Evolutionary conservation across 2,888 invertebrate species (phyloP).

Genomic region (Steinernema carpocapsae): DNA sequence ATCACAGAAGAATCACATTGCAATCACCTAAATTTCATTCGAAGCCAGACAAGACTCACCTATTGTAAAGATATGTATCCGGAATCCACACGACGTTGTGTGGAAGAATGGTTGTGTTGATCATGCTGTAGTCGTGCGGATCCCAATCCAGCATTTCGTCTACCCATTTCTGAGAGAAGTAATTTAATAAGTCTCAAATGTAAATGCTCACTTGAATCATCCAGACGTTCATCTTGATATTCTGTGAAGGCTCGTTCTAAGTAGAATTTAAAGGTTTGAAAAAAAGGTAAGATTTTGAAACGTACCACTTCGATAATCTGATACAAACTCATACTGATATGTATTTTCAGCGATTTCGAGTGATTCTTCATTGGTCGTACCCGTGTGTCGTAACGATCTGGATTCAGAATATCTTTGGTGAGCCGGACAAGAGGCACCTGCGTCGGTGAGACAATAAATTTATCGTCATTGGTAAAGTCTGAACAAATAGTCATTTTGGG

Average conservation of each 20-base stretch:
- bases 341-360: conserved; percentile 57
- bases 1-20: too few relatives aligned
- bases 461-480: conserved; percentile 15
- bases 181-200: background rate
- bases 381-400: conserved; percentile 61
- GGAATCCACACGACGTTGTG: conserved; percentile 66
- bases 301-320: conserved; percentile 65
- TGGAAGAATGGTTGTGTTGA: conserved; percentile 67
- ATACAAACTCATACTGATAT: conserved; percentile 66
- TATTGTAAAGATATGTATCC: conserved; percentile 63
- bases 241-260: conserved; percentile 67
- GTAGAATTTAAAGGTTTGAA: too few relatives aligned
- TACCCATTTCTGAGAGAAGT: conserved; percentile 61
- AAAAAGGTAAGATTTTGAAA: background rate
- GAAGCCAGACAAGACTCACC: too few relatives aligned
- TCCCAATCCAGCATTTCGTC: conserved; percentile 67
- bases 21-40: too few relatives aligned
- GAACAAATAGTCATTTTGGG: too few relatives aligned
- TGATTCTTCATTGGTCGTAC: conserved; percentile 65
- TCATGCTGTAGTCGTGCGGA: conserved; percentile 63
- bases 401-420: conserved; percentile 66
- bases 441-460: conserved; percentile 38
- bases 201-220: conserved; percentile 53
- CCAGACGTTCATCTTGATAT: conserved; percentile 66
- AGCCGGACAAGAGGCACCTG: conserved; percentile 67